Evolutionary conservation across 2,797 vertebrate genomes (phyloP), one percentile per base, ranked within the genome.

Genomic region (Bovichtus diacanthus): DNA sequence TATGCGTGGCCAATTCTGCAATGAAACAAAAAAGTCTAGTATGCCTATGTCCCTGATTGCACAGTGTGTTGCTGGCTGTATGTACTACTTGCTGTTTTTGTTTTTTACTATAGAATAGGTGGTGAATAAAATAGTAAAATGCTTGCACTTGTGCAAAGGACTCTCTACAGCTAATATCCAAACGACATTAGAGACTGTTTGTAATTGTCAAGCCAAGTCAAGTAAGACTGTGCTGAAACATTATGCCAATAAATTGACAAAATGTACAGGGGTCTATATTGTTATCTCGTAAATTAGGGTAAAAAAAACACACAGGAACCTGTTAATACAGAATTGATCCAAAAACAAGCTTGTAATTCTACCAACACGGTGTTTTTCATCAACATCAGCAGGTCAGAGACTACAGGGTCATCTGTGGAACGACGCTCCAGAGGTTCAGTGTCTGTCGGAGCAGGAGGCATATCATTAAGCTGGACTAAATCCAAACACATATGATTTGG

Each of bases 401-500:
- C 50, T 71, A 15, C 44, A 53, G 54, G 12, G 38, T 58, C 12
- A 25, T n/a, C 50, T 64, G 7, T 7, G n/a, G 21, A 72, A 34
- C 15, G 2, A 38, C 6, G 1, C 53, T 64, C 34, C 39, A 18
- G 27, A 15, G 15, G 66, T 36, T 29, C 21, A 39, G 13, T 51
- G 53, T 61, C 41, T 71, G 27, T 13, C 38, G 31, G 44, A 70
- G 23, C 36, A 67, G 55, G 44, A 54, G 36, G 19, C 44, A 23
- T 66, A 65, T 65, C 39, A 50, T 47, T 49, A 21, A 79, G 70
- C 1, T 81, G 61, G 55, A 74, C 87, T 74, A 78, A 81, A 84
- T 59, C 67, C 39, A 76, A 69, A 80, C 63, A 84, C 87, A 84
- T 66, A 59, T 2, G 49, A 76, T 88, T 64, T 69, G 41, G 49